phyloP scores from a whole-genome alignment of 2,113 vertebrate species.

The Calyptomena viridis region DNA sequence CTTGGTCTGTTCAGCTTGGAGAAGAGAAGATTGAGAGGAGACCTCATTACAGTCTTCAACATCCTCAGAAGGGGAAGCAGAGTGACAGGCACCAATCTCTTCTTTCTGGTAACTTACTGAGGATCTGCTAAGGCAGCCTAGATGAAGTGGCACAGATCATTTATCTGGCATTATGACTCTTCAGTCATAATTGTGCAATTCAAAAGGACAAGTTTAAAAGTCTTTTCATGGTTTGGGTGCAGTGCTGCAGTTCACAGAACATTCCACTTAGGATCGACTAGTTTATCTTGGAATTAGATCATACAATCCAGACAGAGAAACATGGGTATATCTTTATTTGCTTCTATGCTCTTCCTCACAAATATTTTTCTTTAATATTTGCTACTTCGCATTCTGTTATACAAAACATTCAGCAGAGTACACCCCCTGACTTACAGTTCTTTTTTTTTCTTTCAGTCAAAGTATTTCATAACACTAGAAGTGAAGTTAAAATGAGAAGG shows the following conservation, averaged over 20 bases:
- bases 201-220: neutral
- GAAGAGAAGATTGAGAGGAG: neutral
- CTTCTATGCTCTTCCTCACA: neutral
- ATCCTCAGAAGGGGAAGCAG: neutral
- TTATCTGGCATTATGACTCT: neutral
- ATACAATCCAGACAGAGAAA: neutral
- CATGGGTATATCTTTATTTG: neutral
- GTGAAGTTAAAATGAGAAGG: neutral
- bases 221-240: neutral
- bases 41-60: neutral
- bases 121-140: neutral
- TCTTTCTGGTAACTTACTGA: neutral
- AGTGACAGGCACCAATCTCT: neutral
- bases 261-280: neutral
- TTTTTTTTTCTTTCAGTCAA: neutral
- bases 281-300: neutral
- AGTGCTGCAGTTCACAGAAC: neutral
- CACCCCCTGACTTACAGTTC: neutral
- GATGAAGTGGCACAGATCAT: neutral
- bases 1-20: neutral
- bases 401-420: neutral
- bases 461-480: neutral
- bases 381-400: neutral
- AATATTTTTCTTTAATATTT: neutral
- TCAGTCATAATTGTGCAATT: neutral